Base-by-base conservation (phyloP, 2,888 invertebrate species). In the Oxytorus armatus region DNA sequence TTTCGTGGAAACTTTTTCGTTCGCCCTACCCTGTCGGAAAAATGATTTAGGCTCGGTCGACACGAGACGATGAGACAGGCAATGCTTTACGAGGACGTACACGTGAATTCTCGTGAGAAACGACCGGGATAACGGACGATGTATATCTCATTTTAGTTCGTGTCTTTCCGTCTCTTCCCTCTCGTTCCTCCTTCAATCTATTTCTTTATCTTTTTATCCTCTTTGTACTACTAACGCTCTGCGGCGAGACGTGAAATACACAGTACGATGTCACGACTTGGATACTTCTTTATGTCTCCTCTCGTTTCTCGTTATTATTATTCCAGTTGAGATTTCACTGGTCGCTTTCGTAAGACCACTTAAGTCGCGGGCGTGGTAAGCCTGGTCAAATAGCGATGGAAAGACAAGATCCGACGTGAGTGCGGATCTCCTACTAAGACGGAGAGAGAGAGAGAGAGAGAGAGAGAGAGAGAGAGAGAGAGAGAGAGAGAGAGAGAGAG, bases 1-100 rank as follows among this genome's bases (percentile, higher is more conserved):
- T 77, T 84, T 82, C 82, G 79, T 59, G 77, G 83, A 82, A 81
- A 81, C 57, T 69, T 77, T 70, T 81, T 74, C 63, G 49, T 61
- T 77, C 72, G 44, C 16, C 44, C 65, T 74, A 55, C 66, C 55
- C 57, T 39, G 69, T 74, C 36, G 81, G 81, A 77, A 79, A 73
- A 82, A 82, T 84, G 83, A 84, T 84, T 83, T 79, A 83, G 77
- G 55, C 87, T 88, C 89, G 88, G 87, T 87, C 82, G 86, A 86
- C 89, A 85, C 86, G 87, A 87, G 87, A 88, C 86, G 86, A 83
- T 84, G 82, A 86, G 87, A 86, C 85, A 83, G 83, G 85, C 78
- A 69, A 83, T 84, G 82, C 83, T 83, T 84, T 84, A 83, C 84
- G 83, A 83, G 81, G 79, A 79, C 80, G 69, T 65, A 77, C 51